phyloP scores from a whole-genome alignment of 2,113 vertebrate genomes.

The Ochotona curzoniae region DNA sequence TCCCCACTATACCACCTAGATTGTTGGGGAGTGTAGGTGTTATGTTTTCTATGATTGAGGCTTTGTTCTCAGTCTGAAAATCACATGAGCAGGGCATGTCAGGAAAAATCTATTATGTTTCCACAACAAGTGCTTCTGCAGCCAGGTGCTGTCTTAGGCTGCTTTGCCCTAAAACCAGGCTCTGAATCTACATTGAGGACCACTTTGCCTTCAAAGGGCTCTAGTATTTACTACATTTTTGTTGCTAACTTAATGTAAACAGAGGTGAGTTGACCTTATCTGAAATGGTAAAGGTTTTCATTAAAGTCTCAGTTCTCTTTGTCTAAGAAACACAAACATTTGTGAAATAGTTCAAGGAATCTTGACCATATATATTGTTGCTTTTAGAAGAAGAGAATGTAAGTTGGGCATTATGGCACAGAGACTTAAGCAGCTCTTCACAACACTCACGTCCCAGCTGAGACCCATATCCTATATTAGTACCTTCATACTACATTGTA shows the following conservation, averaged over 20 bases:
- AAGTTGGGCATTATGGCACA: no score
- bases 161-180: not conserved
- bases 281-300: not conserved
- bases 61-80: slow-evolving; percentile 50
- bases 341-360: not conserved
- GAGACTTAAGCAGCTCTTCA: no score
- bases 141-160: not conserved
- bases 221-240: not conserved
- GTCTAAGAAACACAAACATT: not conserved
- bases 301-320: not conserved
- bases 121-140: not conserved
- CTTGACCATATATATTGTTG: not conserved
- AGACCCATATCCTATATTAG: no score
- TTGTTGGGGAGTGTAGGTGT: slow-evolving; percentile 53
- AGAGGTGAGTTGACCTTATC: not conserved
- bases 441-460: no score
- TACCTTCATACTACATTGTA: no score
- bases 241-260: not conserved
- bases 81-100: not conserved
- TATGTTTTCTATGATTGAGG: slow-evolving; percentile 47
- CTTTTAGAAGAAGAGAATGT: not conserved
- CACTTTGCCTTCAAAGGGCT: not conserved
- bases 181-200: not conserved
- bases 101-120: not conserved
- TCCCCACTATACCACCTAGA: not conserved